Percentiles rank a stretch among this genome's conserved stretches.
Conservation (phyloP, 2,888 invertebrate genomes). For the Diarsia dahlii region DNA sequence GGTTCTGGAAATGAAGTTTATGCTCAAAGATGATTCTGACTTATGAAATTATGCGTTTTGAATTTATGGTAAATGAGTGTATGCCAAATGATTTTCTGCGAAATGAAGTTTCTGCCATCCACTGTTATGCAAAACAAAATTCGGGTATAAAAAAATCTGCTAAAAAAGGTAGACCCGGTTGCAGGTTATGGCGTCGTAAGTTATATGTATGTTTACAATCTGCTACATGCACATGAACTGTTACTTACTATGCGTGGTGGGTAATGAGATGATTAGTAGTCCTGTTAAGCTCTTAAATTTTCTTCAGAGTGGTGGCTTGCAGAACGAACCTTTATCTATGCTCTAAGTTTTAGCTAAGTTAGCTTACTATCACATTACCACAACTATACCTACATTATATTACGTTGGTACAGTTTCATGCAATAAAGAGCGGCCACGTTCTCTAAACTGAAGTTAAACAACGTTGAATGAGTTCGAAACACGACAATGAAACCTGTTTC, state of each 20-base stretch:
- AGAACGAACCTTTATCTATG: background rate
- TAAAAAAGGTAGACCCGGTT: too few relatives aligned
- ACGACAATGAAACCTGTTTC: background rate
- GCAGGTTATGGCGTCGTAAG: constrained; percentile 36
- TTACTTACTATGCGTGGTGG: background rate
- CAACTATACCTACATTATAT: background rate
- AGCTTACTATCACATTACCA: background rate
- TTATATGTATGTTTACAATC: constrained; percentile 25
- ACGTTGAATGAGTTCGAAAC: background rate
- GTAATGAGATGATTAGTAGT: background rate
- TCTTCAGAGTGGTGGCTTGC: background rate
- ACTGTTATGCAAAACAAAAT: too few relatives aligned
- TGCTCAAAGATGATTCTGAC: too few relatives aligned
- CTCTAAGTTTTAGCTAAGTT: background rate
- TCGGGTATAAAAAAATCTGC: too few relatives aligned
- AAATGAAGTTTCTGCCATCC: too few relatives aligned
- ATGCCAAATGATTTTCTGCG: too few relatives aligned
- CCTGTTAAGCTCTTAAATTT: background rate
- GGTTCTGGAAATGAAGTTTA: too few relatives aligned
- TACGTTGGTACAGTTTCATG: background rate
- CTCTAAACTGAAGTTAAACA: background rate
- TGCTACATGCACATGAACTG: constrained; percentile 18
- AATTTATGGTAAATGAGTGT: too few relatives aligned
- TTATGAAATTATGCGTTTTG: too few relatives aligned
- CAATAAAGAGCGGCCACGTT: background rate